phyloP scores from a whole-genome alignment of 1,140 invertebrate genomes.

The Hydropsyche tenuis region DNA sequence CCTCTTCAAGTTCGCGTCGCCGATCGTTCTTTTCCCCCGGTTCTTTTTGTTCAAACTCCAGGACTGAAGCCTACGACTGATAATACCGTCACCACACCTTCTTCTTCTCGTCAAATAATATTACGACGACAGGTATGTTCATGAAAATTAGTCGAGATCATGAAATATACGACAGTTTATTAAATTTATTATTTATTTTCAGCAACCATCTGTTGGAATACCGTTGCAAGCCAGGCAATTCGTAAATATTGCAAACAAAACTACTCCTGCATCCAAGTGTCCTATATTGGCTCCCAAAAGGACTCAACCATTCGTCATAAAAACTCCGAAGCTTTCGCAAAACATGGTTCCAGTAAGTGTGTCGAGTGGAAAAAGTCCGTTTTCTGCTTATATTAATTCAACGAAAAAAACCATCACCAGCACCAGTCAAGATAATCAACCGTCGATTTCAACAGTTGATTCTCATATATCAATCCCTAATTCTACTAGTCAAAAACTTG shows the following conservation, averaged over 20 bases:
- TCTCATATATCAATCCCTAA: background rate
- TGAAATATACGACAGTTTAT: background rate
- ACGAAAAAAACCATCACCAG: conserved; percentile 51
- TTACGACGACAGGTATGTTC: conserved; percentile 61
- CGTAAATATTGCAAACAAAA: conserved; percentile 54
- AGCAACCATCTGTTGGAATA: conserved; percentile 59
- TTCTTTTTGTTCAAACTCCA: conserved; percentile 61
- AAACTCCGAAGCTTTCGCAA: conserved; percentile 58
- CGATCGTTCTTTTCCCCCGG: conserved; percentile 54
- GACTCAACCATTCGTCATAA: conserved; percentile 60
- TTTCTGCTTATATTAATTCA: background rate
- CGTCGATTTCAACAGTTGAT: conserved; percentile 50
- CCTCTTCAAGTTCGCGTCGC: conserved; percentile 54
- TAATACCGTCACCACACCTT: conserved; percentile 57
- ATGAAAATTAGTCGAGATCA: background rate
- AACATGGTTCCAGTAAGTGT: conserved; percentile 60
- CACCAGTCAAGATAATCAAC: conserved; percentile 60
- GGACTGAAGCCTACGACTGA: conserved; percentile 60
- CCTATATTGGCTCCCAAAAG: conserved; percentile 56
- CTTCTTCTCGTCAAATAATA: conserved; percentile 60
- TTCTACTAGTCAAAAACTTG: background rate
- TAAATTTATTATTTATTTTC: conserved; percentile 51
- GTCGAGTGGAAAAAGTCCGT: conserved; percentile 52
- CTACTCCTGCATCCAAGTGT: conserved; percentile 54
- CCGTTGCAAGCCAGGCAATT: conserved; percentile 45